phyloP scores from a whole-genome alignment of 2,888 invertebrate species.

The Drosophila subquinaria region DNA sequence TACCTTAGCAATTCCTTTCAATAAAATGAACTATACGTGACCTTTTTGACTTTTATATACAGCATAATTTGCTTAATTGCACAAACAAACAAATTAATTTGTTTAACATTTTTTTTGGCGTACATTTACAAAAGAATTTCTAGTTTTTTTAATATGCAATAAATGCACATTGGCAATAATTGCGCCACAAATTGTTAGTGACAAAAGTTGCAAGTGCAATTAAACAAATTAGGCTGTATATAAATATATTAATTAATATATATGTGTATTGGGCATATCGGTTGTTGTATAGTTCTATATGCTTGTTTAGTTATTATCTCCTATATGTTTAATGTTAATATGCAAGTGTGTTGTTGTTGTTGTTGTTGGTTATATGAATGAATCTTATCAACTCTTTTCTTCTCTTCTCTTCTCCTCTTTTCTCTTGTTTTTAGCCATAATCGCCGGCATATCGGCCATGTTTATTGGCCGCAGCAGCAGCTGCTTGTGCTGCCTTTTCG shows the following conservation, averaged over 20 bases:
- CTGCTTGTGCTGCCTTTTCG: conserved; percentile 74
- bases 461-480: conserved; percentile 57
- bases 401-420: not conserved
- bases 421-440: conserved; percentile 57
- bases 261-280: conserved; percentile 27
- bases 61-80: not conserved
- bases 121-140: not conserved
- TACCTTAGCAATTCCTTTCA: conserved; percentile 71
- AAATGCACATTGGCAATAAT: not conserved
- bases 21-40: conserved; percentile 67
- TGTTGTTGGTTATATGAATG: conserved; percentile 9
- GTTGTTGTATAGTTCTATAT: conserved; percentile 37
- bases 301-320: conserved; percentile 19
- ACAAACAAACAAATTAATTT: not conserved
- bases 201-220: not conserved
- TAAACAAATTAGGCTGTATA: not conserved
- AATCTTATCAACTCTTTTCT: not conserved
- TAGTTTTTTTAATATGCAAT: not conserved
- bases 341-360: conserved; percentile 50
- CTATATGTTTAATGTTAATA: conserved; percentile 53
- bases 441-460: conserved; percentile 65
- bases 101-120: not conserved
- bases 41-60: conserved; percentile 47
- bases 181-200: not conserved
- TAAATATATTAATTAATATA: not conserved